Conservation (phyloP, 2,888 invertebrate species). For the Strigamia transsilvanica region DNA sequence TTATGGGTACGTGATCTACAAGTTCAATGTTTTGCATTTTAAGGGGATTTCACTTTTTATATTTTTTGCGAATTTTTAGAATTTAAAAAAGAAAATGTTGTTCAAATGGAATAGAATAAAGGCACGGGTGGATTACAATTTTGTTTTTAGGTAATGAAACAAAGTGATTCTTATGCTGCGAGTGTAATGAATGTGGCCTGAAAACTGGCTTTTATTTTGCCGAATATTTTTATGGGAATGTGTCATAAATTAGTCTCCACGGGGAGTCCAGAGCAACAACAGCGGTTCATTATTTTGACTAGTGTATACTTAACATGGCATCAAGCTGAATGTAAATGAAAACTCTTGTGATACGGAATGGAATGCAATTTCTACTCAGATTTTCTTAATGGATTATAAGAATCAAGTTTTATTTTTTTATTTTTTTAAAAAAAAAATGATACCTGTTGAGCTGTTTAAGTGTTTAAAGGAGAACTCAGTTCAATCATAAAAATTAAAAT, state of each 20-base stretch:
- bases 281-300: constrained; percentile 3
- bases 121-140: too few species aligned
- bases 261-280: not conserved
- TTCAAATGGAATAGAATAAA: too few species aligned
- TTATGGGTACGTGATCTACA: not conserved
- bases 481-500: too few species aligned
- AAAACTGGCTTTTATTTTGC: not conserved
- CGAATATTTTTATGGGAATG: constrained; percentile 8
- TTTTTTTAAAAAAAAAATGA: not conserved
- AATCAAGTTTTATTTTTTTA: not conserved
- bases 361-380: not conserved
- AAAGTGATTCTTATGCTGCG: not conserved
- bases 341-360: not conserved
- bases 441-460: too few species aligned
- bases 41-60: not conserved
- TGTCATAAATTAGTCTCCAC: constrained; percentile 2
- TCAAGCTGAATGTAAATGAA: not conserved
- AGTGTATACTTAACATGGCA: not conserved
- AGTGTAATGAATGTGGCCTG: not conserved
- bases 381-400: not conserved
- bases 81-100: not conserved
- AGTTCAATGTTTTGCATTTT: not conserved
- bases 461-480: too few species aligned
- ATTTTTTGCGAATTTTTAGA: not conserved
- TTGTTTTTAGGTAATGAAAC: too few species aligned